A percentile compares a stretch with the other conserved stretches of the same genome.
phyloP scores from a whole-genome alignment of 1,140 invertebrate genomes.

The Caenorhabditis elegans region DNA sequence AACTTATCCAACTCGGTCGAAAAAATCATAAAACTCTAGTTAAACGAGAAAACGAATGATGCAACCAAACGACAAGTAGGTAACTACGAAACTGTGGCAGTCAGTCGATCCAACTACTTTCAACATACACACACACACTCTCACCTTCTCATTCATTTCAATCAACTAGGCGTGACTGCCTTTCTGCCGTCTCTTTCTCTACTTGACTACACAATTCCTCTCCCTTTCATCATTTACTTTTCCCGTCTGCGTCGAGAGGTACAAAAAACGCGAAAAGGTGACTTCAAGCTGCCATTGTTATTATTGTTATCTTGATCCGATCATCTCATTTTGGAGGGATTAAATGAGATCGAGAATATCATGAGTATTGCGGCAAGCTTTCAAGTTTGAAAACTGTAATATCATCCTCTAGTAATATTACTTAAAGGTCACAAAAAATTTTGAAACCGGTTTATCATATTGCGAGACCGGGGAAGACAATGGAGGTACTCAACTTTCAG shows the following conservation, averaged over 20 bases:
- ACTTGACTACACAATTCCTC: not conserved
- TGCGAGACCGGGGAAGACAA: not conserved
- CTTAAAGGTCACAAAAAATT: not conserved
- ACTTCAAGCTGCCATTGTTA: not conserved
- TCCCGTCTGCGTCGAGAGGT: not conserved
- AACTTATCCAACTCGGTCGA: no score
- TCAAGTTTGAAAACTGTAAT: not conserved
- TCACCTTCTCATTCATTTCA: constrained; percentile 6
- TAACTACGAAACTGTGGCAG: not conserved
- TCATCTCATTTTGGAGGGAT: not conserved
- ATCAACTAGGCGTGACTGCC: constrained; percentile 24
- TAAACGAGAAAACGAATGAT: not conserved
- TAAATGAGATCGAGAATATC: not conserved
- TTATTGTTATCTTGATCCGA: constrained; percentile 24
- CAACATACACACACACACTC: not conserved
- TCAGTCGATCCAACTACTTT: not conserved
- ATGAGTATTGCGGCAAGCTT: not conserved
- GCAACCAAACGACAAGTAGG: not conserved
- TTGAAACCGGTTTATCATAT: not conserved
- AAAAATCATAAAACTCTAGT: no score
- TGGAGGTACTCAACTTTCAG: not conserved
- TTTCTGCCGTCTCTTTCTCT: not conserved
- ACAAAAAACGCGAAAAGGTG: not conserved
- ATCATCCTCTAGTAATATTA: no score
- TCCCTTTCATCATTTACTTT: not conserved